Base-by-base conservation (phyloP, 2,797 vertebrate genomes). In the Pantherophis vulpinus region DNA sequence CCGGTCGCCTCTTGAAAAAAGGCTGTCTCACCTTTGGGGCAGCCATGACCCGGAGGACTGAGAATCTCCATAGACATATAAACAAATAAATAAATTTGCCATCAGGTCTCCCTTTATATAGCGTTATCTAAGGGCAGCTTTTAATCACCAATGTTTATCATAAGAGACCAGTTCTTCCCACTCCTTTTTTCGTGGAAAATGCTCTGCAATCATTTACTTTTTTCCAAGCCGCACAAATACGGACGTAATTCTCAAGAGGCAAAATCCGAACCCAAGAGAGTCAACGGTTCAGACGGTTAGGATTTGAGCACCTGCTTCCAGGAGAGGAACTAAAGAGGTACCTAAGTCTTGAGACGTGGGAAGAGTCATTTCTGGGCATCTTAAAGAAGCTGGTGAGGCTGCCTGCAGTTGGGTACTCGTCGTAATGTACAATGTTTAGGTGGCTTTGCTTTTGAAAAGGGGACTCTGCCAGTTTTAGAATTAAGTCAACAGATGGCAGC, bases 251-350 rank as follows among this genome's bases (percentile, higher is more conserved):
- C 1, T 14, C 51, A 66, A 25, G 59, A 61, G 47, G 23, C 13
- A 63, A 63, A 63, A 29, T n/a, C 23, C 20, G 16, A n/a, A 20
- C 11, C n/a, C 6, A 10, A 51, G 51, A 18, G 63, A 56, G 54
- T 12, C 20, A 32, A 10, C 0, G 0, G 5, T 16, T 25, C 27
- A 56, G 23, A 5, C 14, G 0, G 37, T 8, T 29, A n/a, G 2
- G 14, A n/a, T 59, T 9, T 63, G 58, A 58, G 66, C 8, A 23
- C 11, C 42, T 42, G n/a, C 51, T 55, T 54, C 4, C n/a, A 27
- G 47, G n/a, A 42, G 25, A 56, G 66, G 32, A 88, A 23, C 25
- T 14, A 9, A 56, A 56, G 5, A n/a, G 37, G 18, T 14, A 2
- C 5, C 23, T 13, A 16, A 2, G 51, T 0, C 27, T 87, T 18